phyloP scores from a whole-genome alignment of 2,797 vertebrate species.

The Oryzias dopingdopingensis region DNA sequence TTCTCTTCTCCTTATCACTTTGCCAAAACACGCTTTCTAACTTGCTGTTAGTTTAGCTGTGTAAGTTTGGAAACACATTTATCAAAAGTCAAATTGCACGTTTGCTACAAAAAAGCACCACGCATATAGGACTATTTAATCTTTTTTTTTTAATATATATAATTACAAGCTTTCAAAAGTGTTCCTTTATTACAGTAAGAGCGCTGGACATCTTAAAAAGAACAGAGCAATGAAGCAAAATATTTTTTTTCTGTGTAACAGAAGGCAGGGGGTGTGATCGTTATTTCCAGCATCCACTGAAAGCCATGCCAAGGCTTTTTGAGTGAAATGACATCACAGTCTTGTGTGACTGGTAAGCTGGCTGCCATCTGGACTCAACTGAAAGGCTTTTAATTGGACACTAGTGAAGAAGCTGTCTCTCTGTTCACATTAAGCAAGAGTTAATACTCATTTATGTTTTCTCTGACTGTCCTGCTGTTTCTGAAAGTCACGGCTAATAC shows the following conservation, averaged over 20 bases:
- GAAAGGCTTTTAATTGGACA: constrained; percentile 58
- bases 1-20: constrained; percentile 52
- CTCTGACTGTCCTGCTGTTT: constrained; percentile 12
- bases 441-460: constrained; percentile 26
- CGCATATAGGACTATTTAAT: not conserved
- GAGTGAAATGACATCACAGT: constrained; percentile 60
- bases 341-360: constrained; percentile 45
- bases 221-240: constrained; percentile 38
- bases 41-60: constrained; percentile 40
- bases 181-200: not conserved
- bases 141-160: not conserved
- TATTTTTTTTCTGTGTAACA: constrained; percentile 54
- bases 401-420: constrained; percentile 35
- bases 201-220: constrained; percentile 6
- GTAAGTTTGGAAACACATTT: not conserved
- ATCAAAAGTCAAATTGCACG: too few relatives aligned
- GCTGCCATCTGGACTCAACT: constrained; percentile 65
- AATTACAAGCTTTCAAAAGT: not conserved
- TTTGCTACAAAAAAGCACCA: not conserved
- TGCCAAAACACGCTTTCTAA: constrained; percentile 54
- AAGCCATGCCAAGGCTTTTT: constrained; percentile 57
- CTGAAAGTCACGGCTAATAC: constrained; percentile 21
- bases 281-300: constrained; percentile 50
- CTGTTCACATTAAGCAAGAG: constrained; percentile 37
- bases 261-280: constrained; percentile 54